phyloP scores from a whole-genome alignment of 2,113 vertebrate genomes.

The Hippocampus guttulatus region DNA sequence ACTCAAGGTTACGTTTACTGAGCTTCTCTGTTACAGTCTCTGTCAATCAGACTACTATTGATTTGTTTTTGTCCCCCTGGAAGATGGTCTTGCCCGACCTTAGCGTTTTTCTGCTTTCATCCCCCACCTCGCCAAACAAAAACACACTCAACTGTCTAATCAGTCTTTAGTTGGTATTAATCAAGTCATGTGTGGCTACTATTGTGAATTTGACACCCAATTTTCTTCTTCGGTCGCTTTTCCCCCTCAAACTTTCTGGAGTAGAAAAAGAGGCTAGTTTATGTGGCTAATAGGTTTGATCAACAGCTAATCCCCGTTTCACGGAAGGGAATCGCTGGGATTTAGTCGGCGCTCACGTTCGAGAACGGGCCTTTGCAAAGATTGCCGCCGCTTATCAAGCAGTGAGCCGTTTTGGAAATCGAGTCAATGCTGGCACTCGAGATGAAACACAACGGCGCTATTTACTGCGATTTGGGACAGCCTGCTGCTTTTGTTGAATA shows the following conservation, averaged over 20 bases:
- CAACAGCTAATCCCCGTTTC: conserved; percentile 23
- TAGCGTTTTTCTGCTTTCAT: background rate
- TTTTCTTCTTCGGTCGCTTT: too few relatives aligned
- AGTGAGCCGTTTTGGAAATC: conserved; percentile 6
- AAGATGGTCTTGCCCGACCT: background rate
- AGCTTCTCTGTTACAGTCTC: background rate
- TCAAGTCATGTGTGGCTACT: background rate
- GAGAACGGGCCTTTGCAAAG: conserved; percentile 7
- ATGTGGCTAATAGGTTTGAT: conserved; percentile 37
- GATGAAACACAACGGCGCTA: conserved; percentile 5
- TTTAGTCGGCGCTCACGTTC: conserved; percentile 35
- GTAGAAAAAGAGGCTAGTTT: conserved; percentile 20
- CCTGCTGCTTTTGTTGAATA: conserved; percentile 32
- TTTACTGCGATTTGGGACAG: conserved; percentile 4
- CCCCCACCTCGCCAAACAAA: too few relatives aligned
- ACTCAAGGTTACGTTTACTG: background rate
- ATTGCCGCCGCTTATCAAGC: conserved; percentile 22
- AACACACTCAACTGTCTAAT: background rate
- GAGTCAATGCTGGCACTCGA: conserved; percentile 9
- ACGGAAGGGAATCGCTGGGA: conserved; percentile 31
- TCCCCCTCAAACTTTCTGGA: conserved; percentile 1
- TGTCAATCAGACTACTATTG: background rate
- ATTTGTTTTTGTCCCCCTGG: background rate
- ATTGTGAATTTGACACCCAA: background rate
- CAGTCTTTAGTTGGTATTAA: background rate